Evolutionary conservation across 2,888 invertebrate species (phyloP), one percentile per base, ranked within the genome.

Genomic region (Xanthorhoe spadicearia): DNA sequence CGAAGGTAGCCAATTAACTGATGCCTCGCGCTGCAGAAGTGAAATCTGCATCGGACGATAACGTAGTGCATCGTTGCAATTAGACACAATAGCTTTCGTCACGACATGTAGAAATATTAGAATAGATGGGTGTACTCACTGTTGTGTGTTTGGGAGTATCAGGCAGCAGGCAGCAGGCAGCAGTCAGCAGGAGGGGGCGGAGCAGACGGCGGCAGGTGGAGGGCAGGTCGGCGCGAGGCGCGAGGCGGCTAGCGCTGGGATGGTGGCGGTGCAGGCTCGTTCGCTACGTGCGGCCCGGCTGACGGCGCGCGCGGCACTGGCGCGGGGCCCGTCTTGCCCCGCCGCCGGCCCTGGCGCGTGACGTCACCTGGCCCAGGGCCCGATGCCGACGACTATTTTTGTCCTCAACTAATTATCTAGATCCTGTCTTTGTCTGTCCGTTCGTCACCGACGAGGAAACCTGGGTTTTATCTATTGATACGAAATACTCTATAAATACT

Each of bases 261-360:
- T 68, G 72, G 72, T 72, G 80, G 74, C 73, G 74, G 68, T 75
- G 75, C 73, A 71, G 71, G 77, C 78, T 78, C 78, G 78, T 15
- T 59, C n/a, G 55, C 38, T 62, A 68, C 91, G 92, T 93, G 92
- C 91, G 90, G 83, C 86, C 88, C 83, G 89, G 83, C 83, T 81
- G 92, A 88, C 91, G 90, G 92, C 92, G 92, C 92, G 91, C 92
- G 90, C 92, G 91, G 87, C 91, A 92, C 92, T 93, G 92, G 88
- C 90, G 92, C 91, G 92, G 92, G 92, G 92, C 93, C 92, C 92
- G 91, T 92, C 89, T 93, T 92, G 91, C 92, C 93, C 92, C 92
- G 90, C 90, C 84, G 86, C 76, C 83, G 87, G 88, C 90, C 87
- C 89, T 88, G 88, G 85, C 87, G 85, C 86, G 88, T 92, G 90